Evolutionary conservation across 2,888 invertebrate species (phyloP).

Genomic region (Nemotelus pantherinus): DNA sequence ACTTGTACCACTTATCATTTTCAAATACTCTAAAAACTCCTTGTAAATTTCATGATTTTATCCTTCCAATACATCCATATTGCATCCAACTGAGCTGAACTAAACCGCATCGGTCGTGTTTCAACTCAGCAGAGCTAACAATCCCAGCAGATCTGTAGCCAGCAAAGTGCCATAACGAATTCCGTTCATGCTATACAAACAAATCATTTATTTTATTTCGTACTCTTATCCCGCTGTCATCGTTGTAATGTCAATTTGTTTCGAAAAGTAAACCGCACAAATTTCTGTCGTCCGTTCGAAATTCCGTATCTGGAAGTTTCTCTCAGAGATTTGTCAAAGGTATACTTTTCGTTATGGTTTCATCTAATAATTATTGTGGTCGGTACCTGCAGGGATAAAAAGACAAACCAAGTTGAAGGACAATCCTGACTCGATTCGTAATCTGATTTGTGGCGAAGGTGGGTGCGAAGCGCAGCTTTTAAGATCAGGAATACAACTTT

Average conservation of each 20-base stretch:
- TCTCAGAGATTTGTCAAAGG: slow-evolving; percentile 17
- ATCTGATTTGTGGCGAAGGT: neutral
- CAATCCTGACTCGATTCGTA: neutral
- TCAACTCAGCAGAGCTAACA: too few relatives aligned
- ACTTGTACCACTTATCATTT: too few relatives aligned
- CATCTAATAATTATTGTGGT: slow-evolving; percentile 12
- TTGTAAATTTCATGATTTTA: too few relatives aligned
- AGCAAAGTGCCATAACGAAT: slow-evolving; percentile 48
- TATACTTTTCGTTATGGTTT: slow-evolving; percentile 13
- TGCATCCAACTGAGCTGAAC: too few relatives aligned
- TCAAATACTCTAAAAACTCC: too few relatives aligned
- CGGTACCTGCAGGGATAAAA: neutral
- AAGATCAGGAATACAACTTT: too few relatives aligned
- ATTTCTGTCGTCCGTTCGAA: slow-evolving; percentile 45
- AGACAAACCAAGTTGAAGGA: neutral
- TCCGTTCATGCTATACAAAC: slow-evolving; percentile 48
- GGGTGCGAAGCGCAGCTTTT: neutral
- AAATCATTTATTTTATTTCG: slow-evolving; percentile 50
- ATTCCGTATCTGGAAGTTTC: slow-evolving; percentile 6
- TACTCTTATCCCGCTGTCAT: slow-evolving; percentile 44
- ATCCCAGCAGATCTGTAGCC: neutral
- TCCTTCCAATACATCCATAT: too few relatives aligned
- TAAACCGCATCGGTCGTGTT: too few relatives aligned
- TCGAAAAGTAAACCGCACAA: slow-evolving; percentile 50
- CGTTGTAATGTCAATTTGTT: slow-evolving; percentile 51